Conservation (phyloP, 2,888 invertebrate species). For the Micoletzkya japonica region DNA sequence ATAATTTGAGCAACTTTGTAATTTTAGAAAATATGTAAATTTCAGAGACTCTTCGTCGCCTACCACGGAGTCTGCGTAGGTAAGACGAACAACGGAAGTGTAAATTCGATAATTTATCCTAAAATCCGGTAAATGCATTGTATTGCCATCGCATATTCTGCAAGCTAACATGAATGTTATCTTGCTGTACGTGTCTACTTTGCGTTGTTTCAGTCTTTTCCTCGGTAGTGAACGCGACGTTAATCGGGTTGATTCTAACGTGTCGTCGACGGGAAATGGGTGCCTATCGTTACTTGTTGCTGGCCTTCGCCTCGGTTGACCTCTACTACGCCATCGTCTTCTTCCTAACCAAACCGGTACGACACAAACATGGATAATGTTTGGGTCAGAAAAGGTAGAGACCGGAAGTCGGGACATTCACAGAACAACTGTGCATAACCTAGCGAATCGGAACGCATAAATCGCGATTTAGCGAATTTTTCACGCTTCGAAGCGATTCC, state of each 20-base stretch:
- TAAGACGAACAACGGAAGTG: no score
- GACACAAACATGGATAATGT: background rate
- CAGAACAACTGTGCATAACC: background rate
- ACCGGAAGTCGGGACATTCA: background rate
- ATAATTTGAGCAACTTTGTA: no score
- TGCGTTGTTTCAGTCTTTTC: background rate
- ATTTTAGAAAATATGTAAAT: no score
- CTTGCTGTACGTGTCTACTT: no score
- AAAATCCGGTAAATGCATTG: no score
- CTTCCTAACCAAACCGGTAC: constrained; percentile 3
- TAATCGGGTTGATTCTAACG: background rate
- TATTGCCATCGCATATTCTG: no score
- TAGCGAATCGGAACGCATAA: background rate
- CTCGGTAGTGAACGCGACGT: background rate
- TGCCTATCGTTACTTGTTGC: background rate
- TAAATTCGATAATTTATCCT: no score
- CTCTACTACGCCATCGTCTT: constrained; percentile 3
- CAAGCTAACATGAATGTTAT: no score
- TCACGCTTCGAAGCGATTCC: no score
- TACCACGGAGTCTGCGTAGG: no score
- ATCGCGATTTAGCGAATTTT: no score
- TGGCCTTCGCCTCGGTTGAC: background rate
- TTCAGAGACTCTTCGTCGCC: no score
- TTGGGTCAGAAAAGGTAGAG: background rate
- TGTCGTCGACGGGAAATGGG: background rate